Conservation (phyloP, 2,113 vertebrate species). For the Antechinus flavipes region DNA sequence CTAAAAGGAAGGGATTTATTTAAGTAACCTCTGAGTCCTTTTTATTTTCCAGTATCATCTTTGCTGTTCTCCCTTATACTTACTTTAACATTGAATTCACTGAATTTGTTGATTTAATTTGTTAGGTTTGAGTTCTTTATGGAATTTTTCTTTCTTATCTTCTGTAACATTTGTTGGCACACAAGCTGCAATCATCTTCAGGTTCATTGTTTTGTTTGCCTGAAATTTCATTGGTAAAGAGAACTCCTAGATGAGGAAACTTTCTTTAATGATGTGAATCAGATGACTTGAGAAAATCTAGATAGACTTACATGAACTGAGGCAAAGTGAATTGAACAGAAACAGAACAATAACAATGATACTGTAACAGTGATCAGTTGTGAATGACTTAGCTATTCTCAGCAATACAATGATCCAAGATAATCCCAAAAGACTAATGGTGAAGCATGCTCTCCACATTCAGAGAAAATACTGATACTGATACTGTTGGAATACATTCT, state of each 20-base stretch:
- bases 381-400: background rate
- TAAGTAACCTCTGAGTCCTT: background rate
- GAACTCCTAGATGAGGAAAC: background rate
- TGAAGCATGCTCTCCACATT: background rate
- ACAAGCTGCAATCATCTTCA: background rate
- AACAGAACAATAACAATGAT: background rate
- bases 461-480: background rate
- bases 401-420: background rate
- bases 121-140: background rate
- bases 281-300: background rate
- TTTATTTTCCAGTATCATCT: background rate
- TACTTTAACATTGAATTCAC: background rate
- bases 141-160: background rate
- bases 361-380: background rate
- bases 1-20: background rate
- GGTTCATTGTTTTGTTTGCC: background rate
- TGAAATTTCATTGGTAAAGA: no score
- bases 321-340: background rate
- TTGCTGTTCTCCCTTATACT: background rate
- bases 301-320: background rate
- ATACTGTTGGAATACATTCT: background rate
- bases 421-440: background rate
- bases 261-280: background rate
- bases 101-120: background rate
- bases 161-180: background rate